These are phyloP conservation scores for Leucophenga maculata DNA, from an alignment of 2,888 invertebrate genomes.

Conservation along the genomic window DNA sequence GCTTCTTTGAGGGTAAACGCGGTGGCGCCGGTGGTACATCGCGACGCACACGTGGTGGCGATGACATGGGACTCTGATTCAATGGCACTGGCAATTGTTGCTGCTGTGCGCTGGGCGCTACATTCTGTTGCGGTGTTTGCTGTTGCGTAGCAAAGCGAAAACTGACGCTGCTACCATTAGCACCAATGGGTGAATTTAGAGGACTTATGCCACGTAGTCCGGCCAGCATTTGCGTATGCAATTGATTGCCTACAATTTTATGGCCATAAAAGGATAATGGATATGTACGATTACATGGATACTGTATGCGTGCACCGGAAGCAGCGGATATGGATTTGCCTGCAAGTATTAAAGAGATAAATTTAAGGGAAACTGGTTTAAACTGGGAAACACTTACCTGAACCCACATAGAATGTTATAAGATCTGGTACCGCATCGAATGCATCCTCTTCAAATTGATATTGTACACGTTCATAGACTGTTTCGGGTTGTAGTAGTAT, in stretches of 20 bases:
- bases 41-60: slow-evolving; percentile 75
- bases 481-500: slow-evolving; percentile 89
- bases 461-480: slow-evolving; percentile 92
- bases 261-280: slow-evolving; percentile 83
- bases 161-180: slow-evolving; percentile 69
- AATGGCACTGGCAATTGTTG: slow-evolving; percentile 73
- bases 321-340: slow-evolving; percentile 88
- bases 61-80: slow-evolving; percentile 73
- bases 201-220: slow-evolving; percentile 71
- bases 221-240: slow-evolving; percentile 71
- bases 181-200: slow-evolving; percentile 71
- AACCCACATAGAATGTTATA: slow-evolving; percentile 93
- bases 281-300: slow-evolving; percentile 86
- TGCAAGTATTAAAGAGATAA: background rate
- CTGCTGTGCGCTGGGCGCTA: slow-evolving; percentile 47
- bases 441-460: slow-evolving; percentile 94
- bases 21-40: slow-evolving; percentile 73
- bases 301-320: slow-evolving; percentile 89
- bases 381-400: slow-evolving; percentile 75
- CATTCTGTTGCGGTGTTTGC: slow-evolving; percentile 47
- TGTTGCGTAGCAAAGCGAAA: slow-evolving; percentile 61
- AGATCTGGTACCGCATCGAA: slow-evolving; percentile 94
- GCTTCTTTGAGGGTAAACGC: slow-evolving; percentile 75
- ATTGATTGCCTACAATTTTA: slow-evolving; percentile 75
- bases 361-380: background rate